These are phyloP conservation scores for Simalia tracyae DNA, from an alignment of 2,797 vertebrate species.

Conservation along the genomic window DNA sequence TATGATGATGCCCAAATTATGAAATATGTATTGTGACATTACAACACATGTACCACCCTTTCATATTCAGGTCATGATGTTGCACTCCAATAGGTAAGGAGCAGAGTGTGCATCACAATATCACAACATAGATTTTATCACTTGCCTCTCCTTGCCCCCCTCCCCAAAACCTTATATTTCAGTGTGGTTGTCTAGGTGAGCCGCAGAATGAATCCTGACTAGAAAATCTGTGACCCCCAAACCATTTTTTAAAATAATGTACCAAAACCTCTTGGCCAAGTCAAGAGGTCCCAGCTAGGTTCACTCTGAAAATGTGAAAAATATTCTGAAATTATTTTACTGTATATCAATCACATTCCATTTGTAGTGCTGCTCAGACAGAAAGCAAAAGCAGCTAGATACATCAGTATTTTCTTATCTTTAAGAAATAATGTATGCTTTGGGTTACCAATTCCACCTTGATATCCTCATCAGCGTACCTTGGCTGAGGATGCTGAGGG, in stretches of 20 bases:
- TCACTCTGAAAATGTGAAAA: not conserved
- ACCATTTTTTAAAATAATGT: not conserved
- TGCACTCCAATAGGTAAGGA: too few species aligned
- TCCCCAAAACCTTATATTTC: not conserved
- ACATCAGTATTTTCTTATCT: not conserved
- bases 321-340: not conserved
- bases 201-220: not conserved
- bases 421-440: not conserved
- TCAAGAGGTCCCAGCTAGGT: not conserved
- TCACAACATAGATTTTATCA: not conserved
- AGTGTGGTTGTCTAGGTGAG: not conserved
- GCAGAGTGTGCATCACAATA: not conserved
- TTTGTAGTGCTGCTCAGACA: not conserved
- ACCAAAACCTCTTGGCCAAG: not conserved
- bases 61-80: too few species aligned
- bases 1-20: too few species aligned
- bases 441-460: not conserved
- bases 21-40: too few species aligned
- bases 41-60: too few species aligned
- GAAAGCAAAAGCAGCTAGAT: not conserved
- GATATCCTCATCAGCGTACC: not conserved
- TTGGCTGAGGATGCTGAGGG: not conserved
- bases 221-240: not conserved
- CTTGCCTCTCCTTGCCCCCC: not conserved
- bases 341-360: too few species aligned